A percentile compares a stretch with the other conserved stretches of the same genome.
Evolutionary conservation across 2,113 vertebrate species (phyloP).

Genomic region (Neoarius graeffei): DNA sequence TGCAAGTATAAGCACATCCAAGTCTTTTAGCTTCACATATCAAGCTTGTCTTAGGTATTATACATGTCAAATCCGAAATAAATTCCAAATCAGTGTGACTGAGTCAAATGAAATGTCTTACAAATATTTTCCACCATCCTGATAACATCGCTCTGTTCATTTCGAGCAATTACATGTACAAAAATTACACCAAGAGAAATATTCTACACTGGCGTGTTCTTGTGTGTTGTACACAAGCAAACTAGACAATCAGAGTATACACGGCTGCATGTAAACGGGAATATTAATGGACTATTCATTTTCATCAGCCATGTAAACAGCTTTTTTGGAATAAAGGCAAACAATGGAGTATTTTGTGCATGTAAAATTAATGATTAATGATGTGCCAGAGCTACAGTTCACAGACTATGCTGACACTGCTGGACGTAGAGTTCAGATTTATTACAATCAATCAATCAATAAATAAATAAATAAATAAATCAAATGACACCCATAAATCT

Average conservation of each 20-base stretch:
- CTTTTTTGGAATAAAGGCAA: too few species aligned
- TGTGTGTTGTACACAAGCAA: too few species aligned
- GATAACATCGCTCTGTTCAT: background rate
- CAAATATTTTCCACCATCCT: background rate
- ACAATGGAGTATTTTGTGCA: too few species aligned
- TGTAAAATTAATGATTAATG: too few species aligned
- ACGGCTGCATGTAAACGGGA: too few species aligned
- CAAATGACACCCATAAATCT: too few species aligned
- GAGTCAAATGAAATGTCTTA: background rate
- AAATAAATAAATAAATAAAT: too few species aligned
- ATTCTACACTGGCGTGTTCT: background rate
- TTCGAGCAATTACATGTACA: background rate
- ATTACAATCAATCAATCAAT: background rate
- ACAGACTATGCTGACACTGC: background rate
- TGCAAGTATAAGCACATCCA: constrained; percentile 1
- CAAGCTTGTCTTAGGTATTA: constrained; percentile 1
- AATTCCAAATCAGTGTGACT: background rate
- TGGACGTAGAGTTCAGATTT: background rate
- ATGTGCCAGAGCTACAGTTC: background rate
- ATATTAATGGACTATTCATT: too few species aligned
- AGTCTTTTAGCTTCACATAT: constrained; percentile 7
- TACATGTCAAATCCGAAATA: background rate
- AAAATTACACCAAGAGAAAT: background rate
- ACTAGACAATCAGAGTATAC: too few species aligned
- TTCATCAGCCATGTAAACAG: too few species aligned